Evolutionary conservation across 2,888 invertebrate genomes (phyloP), one percentile per base, ranked within the genome.

Genomic region (Philereme vetulata): DNA sequence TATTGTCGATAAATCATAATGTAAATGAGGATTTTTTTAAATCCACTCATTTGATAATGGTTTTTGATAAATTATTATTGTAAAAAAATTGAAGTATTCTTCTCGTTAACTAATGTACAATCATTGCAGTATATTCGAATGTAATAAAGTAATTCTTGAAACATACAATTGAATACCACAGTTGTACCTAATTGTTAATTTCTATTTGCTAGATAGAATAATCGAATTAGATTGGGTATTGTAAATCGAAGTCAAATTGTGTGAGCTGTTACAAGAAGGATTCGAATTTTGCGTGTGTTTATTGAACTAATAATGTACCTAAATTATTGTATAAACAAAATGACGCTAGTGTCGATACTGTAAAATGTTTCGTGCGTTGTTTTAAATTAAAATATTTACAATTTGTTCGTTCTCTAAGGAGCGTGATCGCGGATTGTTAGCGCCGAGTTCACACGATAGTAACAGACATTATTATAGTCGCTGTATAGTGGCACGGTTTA

Each of bases 131-230:
- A 74, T 86, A 86, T 81, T 84, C 82, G 80, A 85, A 81, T 84
- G 85, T 85, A 85, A 79, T 78, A 81, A 84, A 82, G 78, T 82
- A 85, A 80, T 78, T 83, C 79, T 81, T 80, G 78, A 79, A 75
- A 81, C 76, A 80, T 76, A 85, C 77, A 72, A 62, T 65, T 65
- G 40, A 85, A 84, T 84, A 87, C 84, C 82, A 86, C 85, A 86
- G 85, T 82, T 85, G 85, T 90, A 90, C 90, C 88, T 90, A 90
- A 89, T 89, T 91, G 90, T 91, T 91, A 90, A 85, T 88, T 90
- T 91, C 88, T 91, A 90, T 88, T 90, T 89, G 88, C 90, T 91
- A 91, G 90, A 91, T 91, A 91, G 91, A 90, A 89, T 90, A 90
- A 90, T 89, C 84, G 89, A 91, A 91, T 90, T 91, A 91, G 90